Conservation (phyloP, 2,797 vertebrate genomes). For the Parambassis ranga region DNA sequence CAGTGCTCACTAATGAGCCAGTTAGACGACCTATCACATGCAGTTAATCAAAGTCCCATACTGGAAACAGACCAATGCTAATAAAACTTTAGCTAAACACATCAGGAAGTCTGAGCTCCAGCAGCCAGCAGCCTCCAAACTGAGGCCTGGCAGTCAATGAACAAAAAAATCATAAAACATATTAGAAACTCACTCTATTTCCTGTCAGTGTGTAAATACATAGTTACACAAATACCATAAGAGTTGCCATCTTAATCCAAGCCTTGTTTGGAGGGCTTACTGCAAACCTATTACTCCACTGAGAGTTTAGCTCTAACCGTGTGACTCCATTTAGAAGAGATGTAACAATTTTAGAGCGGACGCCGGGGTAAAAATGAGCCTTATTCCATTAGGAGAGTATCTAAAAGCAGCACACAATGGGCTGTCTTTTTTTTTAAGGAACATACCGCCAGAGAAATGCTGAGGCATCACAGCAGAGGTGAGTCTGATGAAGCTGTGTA, state of each 20-base stretch:
- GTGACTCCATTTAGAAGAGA: constrained; percentile 35
- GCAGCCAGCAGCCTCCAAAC: constrained; percentile 13
- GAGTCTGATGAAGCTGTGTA: not conserved
- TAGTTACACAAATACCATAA: constrained; percentile 2
- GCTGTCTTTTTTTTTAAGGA: constrained; percentile 35
- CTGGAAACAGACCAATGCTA: constrained; percentile 35
- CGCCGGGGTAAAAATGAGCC: constrained; percentile 19
- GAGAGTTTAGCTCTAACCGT: constrained; percentile 5
- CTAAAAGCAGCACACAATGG: constrained; percentile 17
- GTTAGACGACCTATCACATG: constrained; percentile 28
- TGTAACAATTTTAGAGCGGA: constrained; percentile 18
- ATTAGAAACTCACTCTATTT: not conserved
- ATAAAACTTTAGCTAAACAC: constrained; percentile 47
- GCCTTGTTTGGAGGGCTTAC: constrained; percentile 31
- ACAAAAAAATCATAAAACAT: not conserved
- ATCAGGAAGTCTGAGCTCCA: constrained; percentile 17
- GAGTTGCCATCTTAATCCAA: constrained; percentile 7
- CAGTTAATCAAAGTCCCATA: constrained; percentile 44
- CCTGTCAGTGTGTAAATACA: constrained; percentile 2
- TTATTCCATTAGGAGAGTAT: constrained; percentile 42
- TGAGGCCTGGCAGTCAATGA: not conserved
- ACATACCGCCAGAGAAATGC: constrained; percentile 15
- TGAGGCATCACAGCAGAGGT: not conserved
- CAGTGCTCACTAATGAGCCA: constrained; percentile 44
- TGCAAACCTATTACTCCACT: constrained; percentile 40